Percentiles rank a stretch among this genome's conserved stretches.
Conservation (phyloP, 1,140 invertebrate genomes). For the Amphibalanus amphitrite region DNA sequence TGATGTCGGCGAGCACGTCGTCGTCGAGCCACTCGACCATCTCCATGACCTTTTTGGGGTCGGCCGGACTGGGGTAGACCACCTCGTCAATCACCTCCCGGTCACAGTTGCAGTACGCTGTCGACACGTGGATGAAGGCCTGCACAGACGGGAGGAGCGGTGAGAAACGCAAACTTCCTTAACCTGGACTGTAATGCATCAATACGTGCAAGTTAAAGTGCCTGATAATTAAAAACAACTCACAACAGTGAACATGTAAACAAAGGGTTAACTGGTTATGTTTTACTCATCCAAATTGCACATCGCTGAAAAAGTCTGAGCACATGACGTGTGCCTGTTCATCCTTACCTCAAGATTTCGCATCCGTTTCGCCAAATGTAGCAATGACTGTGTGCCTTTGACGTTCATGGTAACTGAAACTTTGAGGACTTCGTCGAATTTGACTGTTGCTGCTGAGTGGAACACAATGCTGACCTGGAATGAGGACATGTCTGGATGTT, state of each 20-base stretch:
- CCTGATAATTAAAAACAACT: neutral
- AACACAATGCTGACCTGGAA: conserved; percentile 69
- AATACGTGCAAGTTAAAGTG: neutral
- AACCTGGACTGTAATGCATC: too few relatives aligned
- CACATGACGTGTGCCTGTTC: too few relatives aligned
- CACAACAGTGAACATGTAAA: neutral
- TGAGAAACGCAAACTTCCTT: neutral
- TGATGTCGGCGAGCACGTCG: conserved; percentile 45
- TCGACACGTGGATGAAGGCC: conserved; percentile 63
- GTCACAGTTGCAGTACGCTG: conserved; percentile 61
- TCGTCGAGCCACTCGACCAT: conserved; percentile 67
- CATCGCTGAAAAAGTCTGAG: too few relatives aligned
- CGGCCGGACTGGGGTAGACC: conserved; percentile 71
- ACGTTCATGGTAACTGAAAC: conserved; percentile 79
- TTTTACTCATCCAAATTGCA: too few relatives aligned
- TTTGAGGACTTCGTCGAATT: conserved; percentile 93
- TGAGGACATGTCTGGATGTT: neutral
- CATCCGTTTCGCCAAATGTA: conserved; percentile 73
- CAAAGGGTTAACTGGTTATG: neutral
- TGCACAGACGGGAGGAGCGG: conserved; percentile 15
- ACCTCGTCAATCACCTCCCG: conserved; percentile 47
- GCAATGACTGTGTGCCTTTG: conserved; percentile 63
- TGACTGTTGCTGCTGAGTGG: conserved; percentile 91
- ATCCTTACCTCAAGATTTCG: conserved; percentile 47
- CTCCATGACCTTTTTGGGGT: conserved; percentile 77